Conservation (phyloP, 2,888 invertebrate genomes). For the Cryptocephalus moraei region DNA sequence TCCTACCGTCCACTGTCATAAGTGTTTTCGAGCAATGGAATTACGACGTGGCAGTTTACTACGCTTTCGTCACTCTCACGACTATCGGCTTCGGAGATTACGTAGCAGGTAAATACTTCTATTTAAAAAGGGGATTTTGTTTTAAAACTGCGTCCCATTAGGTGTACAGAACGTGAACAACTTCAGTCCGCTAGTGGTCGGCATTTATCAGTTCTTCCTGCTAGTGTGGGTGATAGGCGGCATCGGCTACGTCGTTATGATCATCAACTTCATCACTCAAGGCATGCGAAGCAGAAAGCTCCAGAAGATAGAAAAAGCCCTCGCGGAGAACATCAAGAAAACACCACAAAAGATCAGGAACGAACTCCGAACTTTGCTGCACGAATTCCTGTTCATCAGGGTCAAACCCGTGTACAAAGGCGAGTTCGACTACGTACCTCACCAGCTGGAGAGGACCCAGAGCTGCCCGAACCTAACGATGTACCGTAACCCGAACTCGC, state of each 20-base stretch:
- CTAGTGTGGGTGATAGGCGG: conserved; percentile 88
- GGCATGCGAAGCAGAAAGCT: conserved; percentile 68
- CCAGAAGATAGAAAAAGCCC: conserved; percentile 62
- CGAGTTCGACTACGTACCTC: conserved; percentile 37
- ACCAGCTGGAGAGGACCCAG: conserved; percentile 45
- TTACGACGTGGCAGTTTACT: conserved; percentile 76
- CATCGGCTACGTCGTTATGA: conserved; percentile 83
- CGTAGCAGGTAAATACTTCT: conserved; percentile 69
- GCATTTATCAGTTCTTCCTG: conserved; percentile 69
- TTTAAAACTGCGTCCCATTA: conserved; percentile 14
- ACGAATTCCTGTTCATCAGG: conserved; percentile 69
- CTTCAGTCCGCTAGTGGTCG: conserved; percentile 52
- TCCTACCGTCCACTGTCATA: conserved; percentile 76
- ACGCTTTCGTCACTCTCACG: conserved; percentile 76
- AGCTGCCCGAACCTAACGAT: conserved; percentile 66
- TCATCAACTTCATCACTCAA: conserved; percentile 72
- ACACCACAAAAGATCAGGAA: conserved; percentile 67
- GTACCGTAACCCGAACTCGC: conserved; percentile 32
- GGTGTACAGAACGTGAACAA: conserved; percentile 34
- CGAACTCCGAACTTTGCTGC: conserved; percentile 30
- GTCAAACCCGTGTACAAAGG: conserved; percentile 67
- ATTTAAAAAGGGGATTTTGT: too few species aligned
- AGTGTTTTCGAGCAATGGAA: conserved; percentile 79
- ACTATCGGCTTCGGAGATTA: conserved; percentile 91
- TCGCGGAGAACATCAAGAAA: conserved; percentile 64